Base-by-base conservation (phyloP, 2,113 vertebrate genomes). In the Psettodes erumei region DNA sequence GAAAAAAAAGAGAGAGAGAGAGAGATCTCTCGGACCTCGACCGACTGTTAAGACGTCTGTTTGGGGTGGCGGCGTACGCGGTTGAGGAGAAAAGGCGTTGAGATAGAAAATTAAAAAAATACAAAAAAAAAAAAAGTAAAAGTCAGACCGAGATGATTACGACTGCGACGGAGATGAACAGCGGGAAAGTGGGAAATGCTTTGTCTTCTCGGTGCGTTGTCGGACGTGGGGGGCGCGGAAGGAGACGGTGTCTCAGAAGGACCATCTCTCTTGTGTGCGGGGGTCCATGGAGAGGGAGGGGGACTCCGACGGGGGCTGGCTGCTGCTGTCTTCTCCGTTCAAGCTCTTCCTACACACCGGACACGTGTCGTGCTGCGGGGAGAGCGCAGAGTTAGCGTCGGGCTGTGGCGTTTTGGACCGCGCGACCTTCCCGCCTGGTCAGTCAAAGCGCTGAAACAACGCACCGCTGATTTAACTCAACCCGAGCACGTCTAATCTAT, bases 261-360 rank as follows among this genome's bases (percentile, higher is more conserved):
- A 97, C 97, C 97, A 98, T 93, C 93, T 94, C 50, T 98, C 98
- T 25, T 95, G 96, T 78, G 95, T 93, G 4, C 95, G 95, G 86
- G 93, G 95, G 68, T 95, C 94, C 25, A 92, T 93, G 91, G 94
- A 93, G 50, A 95, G 93, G 88, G 94, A 88, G 87, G 93, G 93
- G 65, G 27, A 94, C 74, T 91, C 84, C 93, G 9, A 91, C 6
- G 90, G 89, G 4, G 90, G 88, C 80, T 96, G 96, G 86, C 88
- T 94, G 59, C 92, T 95, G 60, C 95, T 96, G 86, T 98, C 96
- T 75, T 98, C 97, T 23, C 96, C 97, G 27, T 94, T 98, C 61
- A 99, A 90, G 79, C 97, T 96, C 94, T 98, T 99, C 91, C 97
- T 94, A 93, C 97, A 99, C 48, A 99, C 97, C 1, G 98, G 98